Evolutionary conservation across 2,113 vertebrate genomes (phyloP).

Genomic region (Myiagra hebetior): DNA sequence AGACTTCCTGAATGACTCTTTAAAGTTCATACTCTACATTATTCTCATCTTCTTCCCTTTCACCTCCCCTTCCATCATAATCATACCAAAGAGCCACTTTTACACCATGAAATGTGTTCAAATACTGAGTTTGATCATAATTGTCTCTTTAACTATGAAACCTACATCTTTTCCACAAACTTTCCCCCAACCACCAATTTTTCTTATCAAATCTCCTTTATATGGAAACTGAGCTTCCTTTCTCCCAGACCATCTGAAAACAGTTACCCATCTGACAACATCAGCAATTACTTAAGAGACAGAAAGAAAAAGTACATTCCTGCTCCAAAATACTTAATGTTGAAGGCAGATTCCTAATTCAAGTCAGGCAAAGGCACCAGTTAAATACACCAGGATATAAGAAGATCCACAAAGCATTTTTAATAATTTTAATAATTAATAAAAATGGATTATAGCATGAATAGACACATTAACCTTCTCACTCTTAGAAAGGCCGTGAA

Average conservation of each 20-base stretch:
- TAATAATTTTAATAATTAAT: neutral
- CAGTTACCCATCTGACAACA: neutral
- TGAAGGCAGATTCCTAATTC: neutral
- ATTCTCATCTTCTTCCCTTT: neutral
- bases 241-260: neutral
- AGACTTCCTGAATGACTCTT: neutral
- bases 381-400: neutral
- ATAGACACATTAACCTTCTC: neutral
- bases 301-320: neutral
- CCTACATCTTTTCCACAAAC: neutral
- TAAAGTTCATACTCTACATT: neutral
- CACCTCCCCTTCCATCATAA: neutral
- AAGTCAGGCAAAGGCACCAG: neutral
- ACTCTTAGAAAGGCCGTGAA: neutral
- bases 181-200: neutral
- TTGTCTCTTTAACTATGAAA: neutral
- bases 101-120: neutral
- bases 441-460: neutral
- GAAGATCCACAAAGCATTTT: neutral
- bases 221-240: neutral
- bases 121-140: neutral
- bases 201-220: neutral
- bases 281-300: neutral
- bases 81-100: neutral
- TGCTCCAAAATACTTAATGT: neutral